Conservation (phyloP, 2,888 invertebrate species). For the Idaea aversata region DNA sequence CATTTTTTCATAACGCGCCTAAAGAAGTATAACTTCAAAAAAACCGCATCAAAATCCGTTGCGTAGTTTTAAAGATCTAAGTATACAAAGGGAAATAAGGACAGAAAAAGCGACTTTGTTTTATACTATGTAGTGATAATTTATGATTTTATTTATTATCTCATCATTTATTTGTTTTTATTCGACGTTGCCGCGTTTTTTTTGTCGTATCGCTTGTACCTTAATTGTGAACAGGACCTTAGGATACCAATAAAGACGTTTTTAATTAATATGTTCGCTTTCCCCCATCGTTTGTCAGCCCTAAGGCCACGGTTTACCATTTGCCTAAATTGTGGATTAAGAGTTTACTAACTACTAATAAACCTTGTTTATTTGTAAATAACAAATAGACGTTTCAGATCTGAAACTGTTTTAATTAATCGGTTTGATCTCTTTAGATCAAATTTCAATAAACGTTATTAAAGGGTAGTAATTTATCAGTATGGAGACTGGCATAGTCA, state of each 20-base stretch:
- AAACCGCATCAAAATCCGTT: no score
- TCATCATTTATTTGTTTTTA: no score
- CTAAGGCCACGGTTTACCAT: constrained; percentile 7
- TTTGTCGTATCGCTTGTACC: neutral
- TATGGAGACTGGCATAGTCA: no score
- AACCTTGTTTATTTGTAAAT: neutral
- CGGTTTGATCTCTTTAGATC: neutral
- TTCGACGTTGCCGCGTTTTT: no score
- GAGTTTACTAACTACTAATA: neutral
- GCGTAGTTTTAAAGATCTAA: no score
- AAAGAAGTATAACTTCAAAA: no score
- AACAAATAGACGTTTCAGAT: neutral
- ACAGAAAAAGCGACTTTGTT: no score
- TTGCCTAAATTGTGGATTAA: neutral
- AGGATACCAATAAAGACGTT: constrained; percentile 6
- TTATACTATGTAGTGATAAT: no score
- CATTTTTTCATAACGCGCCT: no score
- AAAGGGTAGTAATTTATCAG: no score
- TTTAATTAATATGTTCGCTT: constrained; percentile 26
- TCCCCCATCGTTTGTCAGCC: constrained; percentile 19
- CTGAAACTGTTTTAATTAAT: neutral
- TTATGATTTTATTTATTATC: no score
- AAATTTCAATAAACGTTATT: neutral
- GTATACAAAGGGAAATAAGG: no score
- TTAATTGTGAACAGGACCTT: neutral